These are phyloP conservation scores for Enteromius afrohamiltoni DNA, from an alignment of 2,797 vertebrate species.

Conservation along the genomic window DNA sequence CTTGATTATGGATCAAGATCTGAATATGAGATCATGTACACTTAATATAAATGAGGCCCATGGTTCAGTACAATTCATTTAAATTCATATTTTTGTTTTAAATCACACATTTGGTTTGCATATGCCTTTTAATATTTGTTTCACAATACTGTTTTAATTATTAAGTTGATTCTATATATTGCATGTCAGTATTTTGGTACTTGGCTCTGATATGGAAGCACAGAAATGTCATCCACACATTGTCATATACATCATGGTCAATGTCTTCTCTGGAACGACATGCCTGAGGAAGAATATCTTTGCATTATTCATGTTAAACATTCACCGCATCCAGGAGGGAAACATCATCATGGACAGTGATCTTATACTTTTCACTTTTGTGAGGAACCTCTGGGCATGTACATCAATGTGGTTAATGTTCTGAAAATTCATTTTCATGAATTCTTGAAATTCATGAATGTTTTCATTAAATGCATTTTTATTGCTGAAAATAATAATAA, in stretches of 20 bases:
- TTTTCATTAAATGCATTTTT: background rate
- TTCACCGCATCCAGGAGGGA: background rate
- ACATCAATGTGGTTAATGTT: background rate
- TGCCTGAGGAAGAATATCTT: background rate
- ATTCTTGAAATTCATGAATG: background rate
- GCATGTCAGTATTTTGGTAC: background rate
- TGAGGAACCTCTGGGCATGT: background rate
- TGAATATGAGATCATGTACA: background rate
- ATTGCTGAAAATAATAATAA: background rate
- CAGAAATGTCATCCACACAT: background rate
- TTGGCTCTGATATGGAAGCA: background rate
- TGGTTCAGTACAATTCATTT: background rate
- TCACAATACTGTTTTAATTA: background rate
- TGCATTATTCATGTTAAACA: background rate
- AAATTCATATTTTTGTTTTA: no score
- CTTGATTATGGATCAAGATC: background rate
- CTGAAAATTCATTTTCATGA: background rate
- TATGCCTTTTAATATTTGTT: background rate
- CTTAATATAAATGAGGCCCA: background rate
- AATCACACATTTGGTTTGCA: background rate
- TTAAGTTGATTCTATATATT: background rate
- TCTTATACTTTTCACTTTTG: background rate
- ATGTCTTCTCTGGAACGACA: background rate
- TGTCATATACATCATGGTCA: background rate
- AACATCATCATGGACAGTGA: background rate